Conservation (phyloP, 2,888 invertebrate species). For the Furcula furcula region DNA sequence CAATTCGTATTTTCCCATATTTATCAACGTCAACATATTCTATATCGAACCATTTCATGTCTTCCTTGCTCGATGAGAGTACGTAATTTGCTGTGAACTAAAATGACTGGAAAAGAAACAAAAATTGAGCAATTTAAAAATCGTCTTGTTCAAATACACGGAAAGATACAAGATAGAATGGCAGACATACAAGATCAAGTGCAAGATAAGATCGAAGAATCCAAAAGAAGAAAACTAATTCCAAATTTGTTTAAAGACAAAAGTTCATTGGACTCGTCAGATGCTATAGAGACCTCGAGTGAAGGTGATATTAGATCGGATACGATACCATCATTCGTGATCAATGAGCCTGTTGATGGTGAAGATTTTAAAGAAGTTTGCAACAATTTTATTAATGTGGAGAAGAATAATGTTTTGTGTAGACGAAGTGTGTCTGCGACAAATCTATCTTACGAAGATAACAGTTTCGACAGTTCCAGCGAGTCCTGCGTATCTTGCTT, state of each 20-base stretch:
- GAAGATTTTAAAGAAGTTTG: slow-evolving; percentile 47
- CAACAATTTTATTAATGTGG: slow-evolving; percentile 54
- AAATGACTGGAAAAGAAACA: slow-evolving; percentile 53
- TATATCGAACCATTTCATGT: too few species aligned
- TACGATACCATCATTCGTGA: slow-evolving; percentile 57
- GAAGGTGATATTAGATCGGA: slow-evolving; percentile 35
- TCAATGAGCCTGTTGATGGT: slow-evolving; percentile 46
- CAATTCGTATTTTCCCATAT: too few species aligned
- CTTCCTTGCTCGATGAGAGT: too few species aligned
- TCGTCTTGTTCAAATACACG: slow-evolving; percentile 60
- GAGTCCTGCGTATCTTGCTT: slow-evolving; percentile 59
- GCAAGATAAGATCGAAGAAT: slow-evolving; percentile 59
- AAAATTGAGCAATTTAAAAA: slow-evolving; percentile 63
- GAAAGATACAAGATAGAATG: slow-evolving; percentile 64
- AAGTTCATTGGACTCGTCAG: slow-evolving; percentile 48
- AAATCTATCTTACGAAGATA: slow-evolving; percentile 50
- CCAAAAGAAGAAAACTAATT: slow-evolving; percentile 54
- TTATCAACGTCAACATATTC: too few species aligned
- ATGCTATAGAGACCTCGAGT: slow-evolving; percentile 32
- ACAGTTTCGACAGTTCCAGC: slow-evolving; percentile 48
- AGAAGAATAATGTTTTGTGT: slow-evolving; percentile 52
- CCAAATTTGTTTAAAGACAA: slow-evolving; percentile 62
- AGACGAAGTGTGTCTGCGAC: slow-evolving; percentile 55
- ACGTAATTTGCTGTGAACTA: slow-evolving; percentile 3
- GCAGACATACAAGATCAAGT: slow-evolving; percentile 72